Evolutionary conservation across 2,888 invertebrate genomes (phyloP), one percentile per base, ranked within the genome.

Genomic region (Eucera pruinosa): DNA sequence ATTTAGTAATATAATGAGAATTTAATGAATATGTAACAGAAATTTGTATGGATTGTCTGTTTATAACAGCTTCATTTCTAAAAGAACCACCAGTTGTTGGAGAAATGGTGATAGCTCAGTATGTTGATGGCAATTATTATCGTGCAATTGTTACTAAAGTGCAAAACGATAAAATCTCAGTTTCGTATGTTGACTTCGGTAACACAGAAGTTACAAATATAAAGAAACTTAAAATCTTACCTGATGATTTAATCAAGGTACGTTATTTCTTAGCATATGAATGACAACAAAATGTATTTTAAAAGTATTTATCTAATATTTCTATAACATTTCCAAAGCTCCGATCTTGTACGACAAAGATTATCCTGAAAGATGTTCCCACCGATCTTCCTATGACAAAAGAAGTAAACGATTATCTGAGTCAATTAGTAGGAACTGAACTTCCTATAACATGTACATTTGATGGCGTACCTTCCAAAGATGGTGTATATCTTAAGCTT

Each of bases 101-200:
- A 1, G 85, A 91, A 81, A 80, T 91, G 71, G 88, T 92, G 7
- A 78, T 91, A 5, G 86, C 90, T 1, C 84, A 87, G 61, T 92
- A 76, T 67, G n/a, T 27, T 0, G 83, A 78, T n/a, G 88, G 89
- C 58, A 91, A 92, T 78, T 88, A 76, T 70, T 92, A 92, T 70
- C 87, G 92, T 13, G 92, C 92, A 0, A 72, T 90, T 39, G 89
- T 92, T 0, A 84, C 78, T 2, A 83, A 85, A 48, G 6, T 89
- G 13, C 9, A 69, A 2, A 77, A 85, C 0, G 58, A 82, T 0
- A 77, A 84, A 39, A 78, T 88, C 23, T 36, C 33, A 2, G 81
- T 92, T 15, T 79, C 79, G 3, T 92, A 92, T 36, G 55, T 90
- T 11, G 92, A 92, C 78, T 92, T 86, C 73, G 92, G 92, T 20